These are phyloP conservation scores for Cacoxenus indagator DNA, from an alignment of 2,888 invertebrate genomes.

Conservation along the genomic window DNA sequence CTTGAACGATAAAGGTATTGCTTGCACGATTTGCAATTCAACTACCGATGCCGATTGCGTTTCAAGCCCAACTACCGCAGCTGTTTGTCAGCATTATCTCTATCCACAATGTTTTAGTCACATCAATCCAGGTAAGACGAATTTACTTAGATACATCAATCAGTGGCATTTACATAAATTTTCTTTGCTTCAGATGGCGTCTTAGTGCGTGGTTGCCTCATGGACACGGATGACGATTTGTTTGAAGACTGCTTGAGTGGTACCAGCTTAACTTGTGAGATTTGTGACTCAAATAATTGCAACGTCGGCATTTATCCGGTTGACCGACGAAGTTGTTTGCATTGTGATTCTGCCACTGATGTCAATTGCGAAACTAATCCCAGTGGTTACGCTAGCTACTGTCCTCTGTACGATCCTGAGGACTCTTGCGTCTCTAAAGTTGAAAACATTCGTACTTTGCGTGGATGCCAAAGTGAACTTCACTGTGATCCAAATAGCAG, in stretches of 20 bases:
- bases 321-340: constrained; percentile 55
- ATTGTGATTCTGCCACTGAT: constrained; percentile 54
- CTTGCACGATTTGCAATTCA: constrained; percentile 56
- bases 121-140: constrained; percentile 43
- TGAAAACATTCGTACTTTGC: constrained; percentile 48
- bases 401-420: constrained; percentile 44
- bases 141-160: constrained; percentile 31
- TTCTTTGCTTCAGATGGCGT: constrained; percentile 45
- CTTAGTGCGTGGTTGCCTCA: constrained; percentile 57
- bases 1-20: constrained; percentile 21
- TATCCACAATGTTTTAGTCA: constrained; percentile 48
- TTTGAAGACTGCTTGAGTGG: constrained; percentile 50
- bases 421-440: constrained; percentile 56
- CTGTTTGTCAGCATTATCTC: constrained; percentile 45
- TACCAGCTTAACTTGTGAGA: constrained; percentile 42
- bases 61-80: background rate
- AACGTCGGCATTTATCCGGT: constrained; percentile 53
- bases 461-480: constrained; percentile 60
- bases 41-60: constrained; percentile 41
- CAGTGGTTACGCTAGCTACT: constrained; percentile 39
- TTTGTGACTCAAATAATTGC: constrained; percentile 48
- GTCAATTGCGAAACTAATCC: constrained; percentile 47
- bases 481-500: constrained; percentile 46
- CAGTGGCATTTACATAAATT: background rate
- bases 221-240: constrained; percentile 42